These are phyloP conservation scores for Bombus pascuorum DNA, from an alignment of 1,140 invertebrate species.

Conservation along the genomic window DNA sequence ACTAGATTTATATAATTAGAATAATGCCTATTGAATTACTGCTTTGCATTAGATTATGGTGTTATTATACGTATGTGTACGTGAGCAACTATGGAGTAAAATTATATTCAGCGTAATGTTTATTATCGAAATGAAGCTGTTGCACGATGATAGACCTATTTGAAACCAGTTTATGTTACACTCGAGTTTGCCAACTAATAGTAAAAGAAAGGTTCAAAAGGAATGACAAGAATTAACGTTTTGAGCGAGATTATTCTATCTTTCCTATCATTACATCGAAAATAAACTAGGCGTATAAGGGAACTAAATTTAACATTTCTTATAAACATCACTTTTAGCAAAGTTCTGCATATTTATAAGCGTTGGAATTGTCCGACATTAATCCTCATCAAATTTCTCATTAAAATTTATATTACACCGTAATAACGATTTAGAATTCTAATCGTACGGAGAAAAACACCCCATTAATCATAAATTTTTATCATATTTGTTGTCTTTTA, in stretches of 20 bases:
- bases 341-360: neutral
- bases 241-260: neutral
- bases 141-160: neutral
- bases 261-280: neutral
- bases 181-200: neutral
- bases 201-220: neutral
- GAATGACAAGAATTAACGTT: neutral
- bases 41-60: neutral
- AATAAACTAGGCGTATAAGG: neutral
- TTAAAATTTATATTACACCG: neutral
- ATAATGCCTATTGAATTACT: neutral
- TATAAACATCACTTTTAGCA: neutral
- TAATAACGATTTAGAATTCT: neutral
- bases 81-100: neutral
- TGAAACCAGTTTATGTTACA: constrained; percentile 21
- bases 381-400: neutral
- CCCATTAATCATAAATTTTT: neutral
- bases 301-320: constrained; percentile 1
- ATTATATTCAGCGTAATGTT: neutral
- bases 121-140: constrained; percentile 9
- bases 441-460: neutral
- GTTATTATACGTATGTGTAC: neutral
- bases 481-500: neutral
- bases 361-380: neutral
- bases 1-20: neutral